Percentiles rank a stretch among this genome's conserved stretches.
Evolutionary conservation across 92 coral and sea anemone species (phyloP).

Genomic region (Nematostella vectensis): DNA sequence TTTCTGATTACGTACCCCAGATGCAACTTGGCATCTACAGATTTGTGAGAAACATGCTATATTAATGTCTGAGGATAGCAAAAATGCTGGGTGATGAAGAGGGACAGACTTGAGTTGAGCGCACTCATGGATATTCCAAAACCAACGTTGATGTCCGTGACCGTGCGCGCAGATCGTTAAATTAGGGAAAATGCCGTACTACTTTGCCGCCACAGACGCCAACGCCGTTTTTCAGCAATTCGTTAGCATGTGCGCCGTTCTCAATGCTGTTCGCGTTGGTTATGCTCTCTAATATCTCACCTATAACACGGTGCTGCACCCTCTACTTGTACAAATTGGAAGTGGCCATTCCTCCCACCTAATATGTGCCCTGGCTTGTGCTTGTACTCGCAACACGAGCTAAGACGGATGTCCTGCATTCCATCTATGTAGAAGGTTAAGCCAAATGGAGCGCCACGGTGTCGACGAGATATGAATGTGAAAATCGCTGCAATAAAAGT

Average conservation of each 20-base stretch:
- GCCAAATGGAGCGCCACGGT: slow-evolving; percentile 96
- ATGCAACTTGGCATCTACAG: slow-evolving; percentile 69
- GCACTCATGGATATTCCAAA: no score
- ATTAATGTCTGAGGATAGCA: background rate
- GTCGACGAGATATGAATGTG: slow-evolving; percentile 94
- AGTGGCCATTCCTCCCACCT: slow-evolving; percentile 94
- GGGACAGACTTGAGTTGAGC: no score
- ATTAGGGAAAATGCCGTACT: no score
- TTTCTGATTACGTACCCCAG: slow-evolving; percentile 33
- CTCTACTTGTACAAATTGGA: slow-evolving; percentile 92
- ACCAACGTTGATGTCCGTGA: no score
- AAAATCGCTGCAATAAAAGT: slow-evolving; percentile 83
- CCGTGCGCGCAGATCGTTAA: no score
- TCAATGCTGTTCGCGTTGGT: no score
- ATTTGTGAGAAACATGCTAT: background rate
- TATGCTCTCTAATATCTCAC: no score
- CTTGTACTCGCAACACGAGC: slow-evolving; percentile 95
- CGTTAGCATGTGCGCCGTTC: background rate
- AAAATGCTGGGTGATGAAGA: no score
- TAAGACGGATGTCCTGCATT: slow-evolving; percentile 92
- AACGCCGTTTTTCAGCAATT: no score
- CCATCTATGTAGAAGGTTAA: slow-evolving; percentile 95
- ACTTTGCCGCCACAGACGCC: no score
- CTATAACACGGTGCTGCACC: slow-evolving; percentile 99
- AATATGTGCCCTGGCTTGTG: slow-evolving; percentile 89